A percentile compares a stretch with the other conserved stretches of the same genome.
Conservation (phyloP, 2,888 invertebrate genomes). For the Muschampia staudingeri region DNA sequence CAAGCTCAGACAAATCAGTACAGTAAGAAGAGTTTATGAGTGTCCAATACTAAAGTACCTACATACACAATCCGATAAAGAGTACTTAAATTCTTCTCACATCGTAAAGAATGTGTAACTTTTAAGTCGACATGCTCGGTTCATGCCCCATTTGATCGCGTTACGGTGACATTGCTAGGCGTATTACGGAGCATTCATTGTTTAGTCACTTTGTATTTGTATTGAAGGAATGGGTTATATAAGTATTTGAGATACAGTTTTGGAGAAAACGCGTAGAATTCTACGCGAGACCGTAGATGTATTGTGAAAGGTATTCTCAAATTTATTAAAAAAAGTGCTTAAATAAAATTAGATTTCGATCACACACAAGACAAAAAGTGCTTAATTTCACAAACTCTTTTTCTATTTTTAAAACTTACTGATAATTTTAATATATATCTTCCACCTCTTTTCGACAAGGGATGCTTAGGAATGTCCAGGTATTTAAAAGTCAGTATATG, state of each 20-base stretch:
- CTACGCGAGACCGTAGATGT: background rate
- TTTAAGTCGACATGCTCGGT: constrained; percentile 17
- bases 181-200: constrained; percentile 25
- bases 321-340: too few species aligned
- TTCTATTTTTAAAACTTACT: too few species aligned
- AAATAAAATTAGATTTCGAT: too few species aligned
- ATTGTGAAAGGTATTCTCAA: background rate
- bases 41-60: background rate
- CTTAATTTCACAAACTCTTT: too few species aligned
- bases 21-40: background rate
- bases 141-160: constrained; percentile 31
- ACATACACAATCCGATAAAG: background rate
- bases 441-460: too few species aligned
- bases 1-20: background rate
- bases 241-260: background rate
- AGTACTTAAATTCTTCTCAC: constrained; percentile 7
- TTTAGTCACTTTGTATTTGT: background rate
- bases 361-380: too few species aligned
- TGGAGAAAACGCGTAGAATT: background rate
- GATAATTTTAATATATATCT: too few species aligned
- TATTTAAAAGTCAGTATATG: too few species aligned
- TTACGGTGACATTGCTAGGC: constrained; percentile 16
- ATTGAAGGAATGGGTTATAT: background rate
- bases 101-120: constrained; percentile 26
- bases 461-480: too few species aligned